Conservation (phyloP, 2,797 vertebrate genomes). For the Acrossocheilus wenchowensis region DNA sequence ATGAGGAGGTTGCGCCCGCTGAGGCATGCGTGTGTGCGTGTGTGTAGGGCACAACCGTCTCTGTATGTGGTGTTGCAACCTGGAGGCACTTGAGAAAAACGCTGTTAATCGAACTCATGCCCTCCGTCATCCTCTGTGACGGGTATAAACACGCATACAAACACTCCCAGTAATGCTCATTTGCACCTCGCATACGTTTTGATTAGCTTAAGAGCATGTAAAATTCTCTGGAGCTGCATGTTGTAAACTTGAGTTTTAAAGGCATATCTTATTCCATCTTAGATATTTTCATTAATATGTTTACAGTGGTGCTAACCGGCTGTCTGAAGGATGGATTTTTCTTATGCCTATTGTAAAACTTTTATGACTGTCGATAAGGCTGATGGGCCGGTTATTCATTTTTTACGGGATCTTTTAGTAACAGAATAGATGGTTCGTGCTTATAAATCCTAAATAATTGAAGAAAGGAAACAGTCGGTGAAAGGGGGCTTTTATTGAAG, state of each 20-base stretch:
- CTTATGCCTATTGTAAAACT: constrained; percentile 75
- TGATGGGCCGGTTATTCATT: constrained; percentile 71
- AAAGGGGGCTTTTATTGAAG: constrained; percentile 60
- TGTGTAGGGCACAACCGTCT: background rate
- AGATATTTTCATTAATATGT: constrained; percentile 70
- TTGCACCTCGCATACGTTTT: constrained; percentile 49
- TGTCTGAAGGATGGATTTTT: constrained; percentile 73
- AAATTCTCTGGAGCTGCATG: constrained; percentile 62
- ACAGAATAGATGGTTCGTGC: constrained; percentile 75
- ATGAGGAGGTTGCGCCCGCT: background rate
- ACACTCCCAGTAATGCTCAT: background rate
- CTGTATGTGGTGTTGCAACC: background rate
- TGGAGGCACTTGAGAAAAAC: constrained; percentile 51
- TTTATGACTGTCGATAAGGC: constrained; percentile 75
- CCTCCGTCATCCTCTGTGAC: constrained; percentile 9
- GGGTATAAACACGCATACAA: background rate
- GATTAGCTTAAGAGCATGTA: constrained; percentile 70
- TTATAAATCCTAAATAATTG: constrained; percentile 82
- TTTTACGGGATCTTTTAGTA: constrained; percentile 71
- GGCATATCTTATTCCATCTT: constrained; percentile 58
- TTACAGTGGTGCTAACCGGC: constrained; percentile 66
- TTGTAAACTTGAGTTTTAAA: constrained; percentile 64
- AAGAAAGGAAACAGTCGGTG: constrained; percentile 74
- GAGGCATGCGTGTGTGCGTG: background rate
- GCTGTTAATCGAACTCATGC: constrained; percentile 32